Base-by-base conservation (phyloP, 53 echinoderm and acorn worm genomes). In the Holothuria leucospilota region DNA sequence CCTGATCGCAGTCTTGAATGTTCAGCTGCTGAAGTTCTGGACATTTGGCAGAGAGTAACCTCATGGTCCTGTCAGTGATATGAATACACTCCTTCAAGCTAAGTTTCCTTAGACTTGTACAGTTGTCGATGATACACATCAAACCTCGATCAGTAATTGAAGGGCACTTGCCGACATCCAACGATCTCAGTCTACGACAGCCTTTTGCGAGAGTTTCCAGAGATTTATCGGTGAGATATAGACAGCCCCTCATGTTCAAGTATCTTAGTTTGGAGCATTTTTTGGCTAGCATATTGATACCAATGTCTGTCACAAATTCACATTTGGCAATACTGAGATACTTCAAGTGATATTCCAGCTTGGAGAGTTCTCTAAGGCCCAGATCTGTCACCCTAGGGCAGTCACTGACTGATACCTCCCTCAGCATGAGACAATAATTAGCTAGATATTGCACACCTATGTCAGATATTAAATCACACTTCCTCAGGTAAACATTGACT, bases 1-100 rank as follows among this genome's bases (percentile, higher is more conserved):
- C 85, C 62, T 92, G 90, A 24, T 94, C 91, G 71, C 96, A 96
- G 27, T 96, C 96, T 72, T 96, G 96, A 21, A 96, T 94, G 70
- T 96, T 96, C 2, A 96, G 94, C 91, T 96, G 96, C 87, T 96
- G 96, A 20, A 96, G 91, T 56, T 96, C 93, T 8, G 94, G 94
- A 59, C 96, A 96, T 53, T 91, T 89, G 52, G 91, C 88, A 2
- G 96, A 93, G 78, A 96, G 81, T 13, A 91, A 71, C 49, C 86
- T 85, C 39, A 96, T 75, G 5, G 86, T 93, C 60, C 93, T 86
- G 69, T 94, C 91, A 6, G 93, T 93, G 16, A 96, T 88, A 62
- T 89, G 84, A 14, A 89, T 42, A 60, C 96, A 94, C 23, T 90
- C 94, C 62, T 93, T 93, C 34, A 94, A 59, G 87, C 96, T 96